Evolutionary conservation across 64 coral and sea anemone genomes (phyloP).

Genomic region (Montipora capricornis): DNA sequence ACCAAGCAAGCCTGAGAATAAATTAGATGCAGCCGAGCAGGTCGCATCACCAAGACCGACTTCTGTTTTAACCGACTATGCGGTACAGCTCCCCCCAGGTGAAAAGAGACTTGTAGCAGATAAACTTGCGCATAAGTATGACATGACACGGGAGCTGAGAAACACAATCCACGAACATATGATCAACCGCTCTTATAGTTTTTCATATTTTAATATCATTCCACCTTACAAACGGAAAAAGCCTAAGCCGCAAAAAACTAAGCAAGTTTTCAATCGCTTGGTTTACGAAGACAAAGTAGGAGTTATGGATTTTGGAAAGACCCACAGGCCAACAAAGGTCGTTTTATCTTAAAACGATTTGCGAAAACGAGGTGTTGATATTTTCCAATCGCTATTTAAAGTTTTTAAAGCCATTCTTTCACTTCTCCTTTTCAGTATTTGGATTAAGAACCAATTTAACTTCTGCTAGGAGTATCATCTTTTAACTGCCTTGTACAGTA

Average conservation of each 20-base stretch:
- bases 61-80: constrained; percentile 10
- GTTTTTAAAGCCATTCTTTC: no score
- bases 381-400: no score
- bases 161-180: constrained; percentile 88
- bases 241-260: constrained; percentile 78
- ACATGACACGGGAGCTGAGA: constrained; percentile 81
- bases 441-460: no score
- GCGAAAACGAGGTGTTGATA: neutral
- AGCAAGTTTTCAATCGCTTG: constrained; percentile 73
- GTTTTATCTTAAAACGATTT: neutral
- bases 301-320: constrained; percentile 75
- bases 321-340: constrained; percentile 14
- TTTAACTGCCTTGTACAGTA: no score
- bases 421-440: no score
- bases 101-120: constrained; percentile 72
- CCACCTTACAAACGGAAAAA: constrained; percentile 83
- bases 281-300: constrained; percentile 90
- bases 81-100: constrained; percentile 16
- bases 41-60: neutral
- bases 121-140: constrained; percentile 82
- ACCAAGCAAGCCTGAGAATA: neutral
- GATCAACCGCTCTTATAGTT: constrained; percentile 88
- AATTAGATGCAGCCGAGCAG: neutral
- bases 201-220: constrained; percentile 77
- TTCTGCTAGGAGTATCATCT: no score